Percentiles rank a stretch among this genome's conserved stretches.
These are phyloP conservation scores for Sabatieria punctata DNA, from an alignment of 2,888 invertebrate genomes.

Conservation along the genomic window DNA sequence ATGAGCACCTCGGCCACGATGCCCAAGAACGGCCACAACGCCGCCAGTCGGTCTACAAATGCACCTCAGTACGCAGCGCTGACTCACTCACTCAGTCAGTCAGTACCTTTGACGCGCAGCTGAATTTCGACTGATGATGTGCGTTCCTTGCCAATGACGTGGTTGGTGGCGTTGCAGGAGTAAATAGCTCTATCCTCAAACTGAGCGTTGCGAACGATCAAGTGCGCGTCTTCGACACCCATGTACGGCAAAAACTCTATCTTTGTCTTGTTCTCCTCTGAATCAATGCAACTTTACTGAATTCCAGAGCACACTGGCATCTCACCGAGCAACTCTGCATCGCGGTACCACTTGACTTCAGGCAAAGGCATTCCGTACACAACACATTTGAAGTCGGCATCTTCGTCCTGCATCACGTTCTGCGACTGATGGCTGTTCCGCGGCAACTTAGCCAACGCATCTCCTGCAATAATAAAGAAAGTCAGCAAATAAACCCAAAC, in stretches of 20 bases:
- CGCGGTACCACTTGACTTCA: not conserved
- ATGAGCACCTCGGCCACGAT: conserved; percentile 86
- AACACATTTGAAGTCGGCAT: not conserved
- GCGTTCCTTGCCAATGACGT: not conserved
- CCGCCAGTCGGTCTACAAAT: conserved; percentile 65
- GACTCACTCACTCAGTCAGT: not conserved
- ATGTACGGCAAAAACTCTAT: no score
- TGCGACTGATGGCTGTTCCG: no score
- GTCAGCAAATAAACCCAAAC: no score
- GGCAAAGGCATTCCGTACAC: conserved; percentile 4
- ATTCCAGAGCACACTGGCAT: no score
- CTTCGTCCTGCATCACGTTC: not conserved
- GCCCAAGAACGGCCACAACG: conserved; percentile 92
- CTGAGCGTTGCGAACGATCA: not conserved
- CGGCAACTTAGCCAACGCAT: no score
- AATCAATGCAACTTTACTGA: no score
- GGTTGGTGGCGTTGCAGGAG: conserved; percentile 2
- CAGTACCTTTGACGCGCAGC: conserved; percentile 1
- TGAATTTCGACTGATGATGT: not conserved
- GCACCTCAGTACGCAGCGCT: not conserved
- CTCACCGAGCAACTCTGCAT: no score
- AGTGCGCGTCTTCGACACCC: not conserved
- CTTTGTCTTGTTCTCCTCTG: no score
- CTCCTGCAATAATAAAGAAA: no score
- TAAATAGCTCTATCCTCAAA: not conserved